These are phyloP conservation scores for Paracentrotus lividus DNA, from an alignment of 53 echinoderm and acorn worm species.

Conservation along the genomic window DNA sequence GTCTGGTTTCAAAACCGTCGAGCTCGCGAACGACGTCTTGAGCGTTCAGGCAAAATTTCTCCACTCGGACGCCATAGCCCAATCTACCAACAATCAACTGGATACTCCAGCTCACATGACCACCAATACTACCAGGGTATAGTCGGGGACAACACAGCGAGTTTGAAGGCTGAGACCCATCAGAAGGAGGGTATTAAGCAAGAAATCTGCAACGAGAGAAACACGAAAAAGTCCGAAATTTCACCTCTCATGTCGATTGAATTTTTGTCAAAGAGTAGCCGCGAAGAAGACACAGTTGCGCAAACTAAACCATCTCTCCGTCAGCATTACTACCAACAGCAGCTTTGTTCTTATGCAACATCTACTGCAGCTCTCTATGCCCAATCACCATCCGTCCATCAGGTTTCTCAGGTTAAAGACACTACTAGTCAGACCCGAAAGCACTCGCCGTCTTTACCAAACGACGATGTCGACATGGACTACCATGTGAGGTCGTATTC, in stretches of 20 bases:
- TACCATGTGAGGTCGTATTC: neutral
- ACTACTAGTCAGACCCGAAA: neutral
- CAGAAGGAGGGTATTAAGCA: neutral
- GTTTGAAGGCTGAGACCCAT: neutral
- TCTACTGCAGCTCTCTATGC: neutral
- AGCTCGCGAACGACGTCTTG: slow-evolving; percentile 81
- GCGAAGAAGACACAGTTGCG: neutral
- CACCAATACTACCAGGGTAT: neutral
- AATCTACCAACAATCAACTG: neutral
- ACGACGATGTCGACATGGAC: neutral
- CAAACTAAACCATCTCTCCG: neutral
- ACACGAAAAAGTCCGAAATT: neutral
- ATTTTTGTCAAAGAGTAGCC: slow-evolving; percentile 58
- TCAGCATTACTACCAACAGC: neutral
- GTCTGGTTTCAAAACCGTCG: slow-evolving; percentile 98
- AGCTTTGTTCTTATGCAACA: slow-evolving; percentile 5
- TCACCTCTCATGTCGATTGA: slow-evolving; percentile 61
- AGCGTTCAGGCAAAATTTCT: slow-evolving; percentile 19
- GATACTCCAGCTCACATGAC: neutral
- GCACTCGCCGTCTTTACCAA: neutral
- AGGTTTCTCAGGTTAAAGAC: neutral
- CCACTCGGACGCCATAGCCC: neutral
- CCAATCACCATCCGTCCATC: neutral
- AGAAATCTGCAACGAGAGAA: neutral
- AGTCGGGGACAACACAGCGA: neutral